Percentiles rank a stretch among this genome's conserved stretches.
phyloP scores from a whole-genome alignment of 2,888 invertebrate species.

The Cryptocephalus moraei region DNA sequence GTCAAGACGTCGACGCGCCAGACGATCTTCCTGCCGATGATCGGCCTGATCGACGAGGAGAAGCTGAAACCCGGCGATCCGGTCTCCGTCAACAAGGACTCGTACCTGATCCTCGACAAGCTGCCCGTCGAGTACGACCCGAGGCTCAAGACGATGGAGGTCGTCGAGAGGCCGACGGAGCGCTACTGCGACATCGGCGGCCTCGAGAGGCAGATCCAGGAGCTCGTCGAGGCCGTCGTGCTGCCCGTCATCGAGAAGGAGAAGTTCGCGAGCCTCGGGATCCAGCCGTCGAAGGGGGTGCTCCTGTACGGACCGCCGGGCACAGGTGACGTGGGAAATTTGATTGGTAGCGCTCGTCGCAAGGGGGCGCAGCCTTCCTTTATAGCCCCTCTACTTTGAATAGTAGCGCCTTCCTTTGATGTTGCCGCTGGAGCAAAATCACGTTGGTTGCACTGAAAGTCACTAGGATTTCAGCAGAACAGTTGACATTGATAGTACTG shows the following conservation, averaged over 20 bases:
- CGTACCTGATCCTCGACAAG: constrained; percentile 94
- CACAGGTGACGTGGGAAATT: constrained; percentile 46
- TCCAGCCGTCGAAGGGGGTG: constrained; percentile 71
- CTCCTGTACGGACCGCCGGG: constrained; percentile 87
- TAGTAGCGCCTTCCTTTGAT: too few relatives aligned
- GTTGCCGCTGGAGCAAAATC: too few relatives aligned
- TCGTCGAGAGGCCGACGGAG: constrained; percentile 97
- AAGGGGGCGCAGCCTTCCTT: too few relatives aligned
- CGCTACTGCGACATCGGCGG: constrained; percentile 99
- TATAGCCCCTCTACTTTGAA: too few relatives aligned
- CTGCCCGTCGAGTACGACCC: constrained; percentile 95
- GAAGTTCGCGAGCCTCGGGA: background rate
- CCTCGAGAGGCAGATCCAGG: constrained; percentile 96
- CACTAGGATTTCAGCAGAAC: too few relatives aligned
- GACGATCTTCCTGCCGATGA: background rate
- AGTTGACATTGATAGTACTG: too few relatives aligned
- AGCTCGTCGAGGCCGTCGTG: constrained; percentile 95
- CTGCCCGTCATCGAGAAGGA: constrained; percentile 76
- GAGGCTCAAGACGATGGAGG: constrained; percentile 97
- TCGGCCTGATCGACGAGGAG: background rate
- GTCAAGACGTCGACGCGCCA: background rate
- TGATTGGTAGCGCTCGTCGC: too few relatives aligned
- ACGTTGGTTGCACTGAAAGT: too few relatives aligned
- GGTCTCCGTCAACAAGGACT: constrained; percentile 92
- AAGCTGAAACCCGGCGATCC: constrained; percentile 91